Evolutionary conservation across 2,888 invertebrate genomes (phyloP), one percentile per base, ranked within the genome.

Genomic region (Lepas anatifera): DNA sequence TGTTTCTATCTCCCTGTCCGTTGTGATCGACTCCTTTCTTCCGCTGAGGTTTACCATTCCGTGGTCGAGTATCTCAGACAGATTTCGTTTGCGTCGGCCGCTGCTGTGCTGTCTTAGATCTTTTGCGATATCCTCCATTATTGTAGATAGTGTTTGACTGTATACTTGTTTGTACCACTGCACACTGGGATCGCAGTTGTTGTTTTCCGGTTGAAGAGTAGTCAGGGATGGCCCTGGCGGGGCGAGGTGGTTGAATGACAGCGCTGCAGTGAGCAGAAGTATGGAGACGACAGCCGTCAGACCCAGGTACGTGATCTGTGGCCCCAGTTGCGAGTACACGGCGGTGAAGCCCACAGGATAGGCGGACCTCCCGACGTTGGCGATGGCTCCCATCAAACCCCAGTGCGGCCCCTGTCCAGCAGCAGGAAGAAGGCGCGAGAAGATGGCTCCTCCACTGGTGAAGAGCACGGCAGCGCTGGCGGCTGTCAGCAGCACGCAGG

Each of bases 71-170:
- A 70, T 72, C 6, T 67, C 46, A 22, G 72, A 68, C 7, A 71
- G 70, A 52, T 72, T 71, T 46, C 70, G 68, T 25, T 69, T 69
- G 69, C 72, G 69, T 39, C 67, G 68, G 10, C 68, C 69, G 3
- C 68, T 68, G 52, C 52, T 29, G 27, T 27, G 13, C 8, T 11
- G 52, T 16, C 16, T 32, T 10, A 63, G 37, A 37, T 63, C 37
- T 7, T n/a, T 18, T 7, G 37, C 63, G 8, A 63, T 6, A 37
- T 35, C 63, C 63, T 63, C 63, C 63, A 63, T 63, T 22, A 63
- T 22, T n/a, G 63, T n/a, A 2, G 37, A n/a, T 37, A 63, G 37
- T 8, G 63, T 35, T n/a, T 37, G 63, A 22, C 35, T 37, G 35
- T 63, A 63, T 7, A 63, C 63, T n/a, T 32, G 32, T 3, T 63